A percentile compares a stretch with the other conserved stretches of the same genome.
Conservation (phyloP, 1,140 invertebrate genomes). For the Patella vulgata region DNA sequence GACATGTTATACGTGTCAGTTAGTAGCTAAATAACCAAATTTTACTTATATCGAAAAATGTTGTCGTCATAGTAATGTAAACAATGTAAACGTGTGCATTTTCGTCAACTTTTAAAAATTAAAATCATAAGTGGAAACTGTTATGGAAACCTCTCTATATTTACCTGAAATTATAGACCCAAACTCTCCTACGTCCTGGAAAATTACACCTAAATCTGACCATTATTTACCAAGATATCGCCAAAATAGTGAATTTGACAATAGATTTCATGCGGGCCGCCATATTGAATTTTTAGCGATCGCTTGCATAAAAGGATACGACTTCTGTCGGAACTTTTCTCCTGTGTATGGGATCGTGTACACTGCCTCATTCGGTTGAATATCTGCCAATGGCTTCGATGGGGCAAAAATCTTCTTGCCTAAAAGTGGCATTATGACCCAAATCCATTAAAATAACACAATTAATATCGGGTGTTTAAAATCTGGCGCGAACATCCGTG, state of each 20-base stretch:
- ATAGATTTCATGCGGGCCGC: slow-evolving; percentile 48
- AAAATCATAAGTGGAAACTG: no score
- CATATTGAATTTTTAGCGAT: slow-evolving; percentile 50
- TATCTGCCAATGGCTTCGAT: slow-evolving; percentile 45
- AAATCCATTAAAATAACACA: slow-evolving; percentile 15
- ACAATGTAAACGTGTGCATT: no score
- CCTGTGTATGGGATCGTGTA: slow-evolving; percentile 61
- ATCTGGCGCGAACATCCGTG: slow-evolving; percentile 58
- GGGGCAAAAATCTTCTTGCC: slow-evolving; percentile 55
- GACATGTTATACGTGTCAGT: no score
- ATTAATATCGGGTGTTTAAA: slow-evolving; percentile 44
- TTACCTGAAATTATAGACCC: no score
- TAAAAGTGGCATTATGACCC: slow-evolving; percentile 58
- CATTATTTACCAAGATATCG: slow-evolving; percentile 2
- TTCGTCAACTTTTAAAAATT: no score
- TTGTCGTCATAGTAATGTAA: no score
- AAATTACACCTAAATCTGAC: slow-evolving; percentile 7
- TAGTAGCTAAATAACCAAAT: no score
- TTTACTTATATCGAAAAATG: no score
- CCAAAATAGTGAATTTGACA: slow-evolving; percentile 12
- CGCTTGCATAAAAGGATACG: slow-evolving; percentile 61
- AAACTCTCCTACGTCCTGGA: neutral
- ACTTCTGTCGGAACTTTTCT: slow-evolving; percentile 62
- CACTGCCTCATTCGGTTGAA: slow-evolving; percentile 48
- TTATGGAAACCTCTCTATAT: no score